phyloP scores from a whole-genome alignment of 2,797 vertebrate genomes.

The Galago senegalensis region DNA sequence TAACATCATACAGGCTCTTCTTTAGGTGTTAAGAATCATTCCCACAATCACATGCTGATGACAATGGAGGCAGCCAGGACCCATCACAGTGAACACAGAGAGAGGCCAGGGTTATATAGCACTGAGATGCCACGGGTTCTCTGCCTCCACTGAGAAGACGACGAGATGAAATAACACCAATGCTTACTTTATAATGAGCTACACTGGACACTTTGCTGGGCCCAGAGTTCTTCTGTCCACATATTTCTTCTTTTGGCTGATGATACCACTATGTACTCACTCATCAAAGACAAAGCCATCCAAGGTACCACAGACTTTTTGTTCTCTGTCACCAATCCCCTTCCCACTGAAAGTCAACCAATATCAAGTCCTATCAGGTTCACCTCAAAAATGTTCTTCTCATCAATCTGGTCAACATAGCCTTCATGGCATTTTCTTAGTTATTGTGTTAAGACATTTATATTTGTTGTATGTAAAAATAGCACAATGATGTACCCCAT shows the following conservation, averaged over 20 bases:
- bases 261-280: not conserved
- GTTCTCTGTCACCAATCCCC: not conserved
- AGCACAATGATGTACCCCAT: too few species aligned
- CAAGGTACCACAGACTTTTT: not conserved
- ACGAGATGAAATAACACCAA: not conserved
- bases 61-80: not conserved
- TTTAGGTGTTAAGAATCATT: not conserved
- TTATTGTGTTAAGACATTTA: too few species aligned
- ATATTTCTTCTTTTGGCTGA: not conserved
- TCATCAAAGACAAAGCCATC: not conserved
- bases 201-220: not conserved
- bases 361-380: not conserved
- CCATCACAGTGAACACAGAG: not conserved
- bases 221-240: not conserved
- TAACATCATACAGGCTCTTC: not conserved
- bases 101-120: not conserved
- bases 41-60: not conserved
- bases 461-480: too few species aligned
- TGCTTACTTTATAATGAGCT: not conserved
- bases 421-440: too few species aligned
- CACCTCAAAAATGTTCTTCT: not conserved
- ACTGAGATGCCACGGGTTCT: not conserved
- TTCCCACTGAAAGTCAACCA: not conserved
- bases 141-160: not conserved
- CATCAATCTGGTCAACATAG: too few species aligned